Base-by-base conservation (phyloP, 30 jellyfish, hydroid and myxozoan species). In the Aurelia coerulea region DNA sequence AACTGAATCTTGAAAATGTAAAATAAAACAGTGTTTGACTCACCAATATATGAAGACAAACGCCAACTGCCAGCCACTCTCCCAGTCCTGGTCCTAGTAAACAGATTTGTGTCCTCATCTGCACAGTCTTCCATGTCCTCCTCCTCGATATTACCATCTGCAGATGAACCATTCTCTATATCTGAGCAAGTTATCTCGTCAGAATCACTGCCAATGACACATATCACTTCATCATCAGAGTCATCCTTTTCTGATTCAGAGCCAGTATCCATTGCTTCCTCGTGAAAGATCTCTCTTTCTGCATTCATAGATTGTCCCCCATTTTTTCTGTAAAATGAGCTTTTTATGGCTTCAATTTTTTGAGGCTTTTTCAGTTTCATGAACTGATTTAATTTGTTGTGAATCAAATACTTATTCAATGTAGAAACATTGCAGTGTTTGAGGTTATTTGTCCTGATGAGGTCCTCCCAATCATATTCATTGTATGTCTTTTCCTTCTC, bases 401-500 rank as follows among this genome's bases (percentile, higher is more conserved):
- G 81, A 51, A 42, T 9, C 16, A 71, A 65, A 46, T 71, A 71
- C 65, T 71, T 32, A 54, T 71, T 46, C 46, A 71, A 34, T 13
- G 37, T 46, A 54, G 65, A 39, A 71, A 32, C 46, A 39, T 19
- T 46, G 15, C 39, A 15, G 12, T 51, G n/a, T 9, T 50, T 39
- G 32, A 66, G 50, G 29, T n/a, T 29, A 32, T 53, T 50, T 54
- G 33, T 42, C 42, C 50, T 37, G 13, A 68, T 18, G 3, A 49
- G 14, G 65, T 80, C 75, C 39, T 60, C 14, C 84, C 84, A 81
- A 42, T 81, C 58, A 42, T 41, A 66, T 33, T 66, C 91, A 49
- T 83, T 39, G 69, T 5, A 70, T 49, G 49, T 15, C 58, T 68
- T 68, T 19, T 58, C 60, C 29, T 52, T 53, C 71, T 54, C 71